A percentile compares a stretch with the other conserved stretches of the same genome.
Conservation (phyloP, 2,797 vertebrate genomes). For the Rhadinocentrus ornatus region DNA sequence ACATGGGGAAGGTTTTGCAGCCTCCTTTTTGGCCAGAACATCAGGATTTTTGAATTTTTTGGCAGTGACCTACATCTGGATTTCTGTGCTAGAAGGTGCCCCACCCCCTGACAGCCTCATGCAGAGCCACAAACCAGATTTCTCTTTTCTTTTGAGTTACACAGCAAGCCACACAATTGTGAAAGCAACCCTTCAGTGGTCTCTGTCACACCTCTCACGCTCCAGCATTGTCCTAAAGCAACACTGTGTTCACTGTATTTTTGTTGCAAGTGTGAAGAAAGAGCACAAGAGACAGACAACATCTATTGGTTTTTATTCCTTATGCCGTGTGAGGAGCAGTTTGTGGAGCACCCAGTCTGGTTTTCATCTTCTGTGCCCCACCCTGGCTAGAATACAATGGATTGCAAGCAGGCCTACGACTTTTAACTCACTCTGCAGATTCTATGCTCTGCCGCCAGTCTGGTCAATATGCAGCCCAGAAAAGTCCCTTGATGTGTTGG, state of each 20-base stretch:
- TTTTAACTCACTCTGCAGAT: constrained; percentile 81
- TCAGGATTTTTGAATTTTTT: constrained; percentile 83
- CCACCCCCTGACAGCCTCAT: constrained; percentile 69
- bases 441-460: constrained; percentile 76
- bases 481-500: constrained; percentile 78
- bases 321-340: constrained; percentile 55
- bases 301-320: constrained; percentile 50
- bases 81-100: constrained; percentile 75
- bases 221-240: constrained; percentile 57
- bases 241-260: constrained; percentile 52
- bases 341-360: constrained; percentile 72
- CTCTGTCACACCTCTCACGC: constrained; percentile 61
- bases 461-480: constrained; percentile 72
- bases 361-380: constrained; percentile 78
- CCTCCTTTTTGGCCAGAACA: constrained; percentile 80
- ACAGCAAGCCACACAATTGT: constrained; percentile 28
- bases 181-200: constrained; percentile 50
- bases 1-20: constrained; percentile 77
- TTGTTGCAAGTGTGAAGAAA: constrained; percentile 44
- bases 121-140: constrained; percentile 61
- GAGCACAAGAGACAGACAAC: constrained; percentile 34
- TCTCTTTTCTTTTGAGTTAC: constrained; percentile 37
- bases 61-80: constrained; percentile 87
- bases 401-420: constrained; percentile 79
- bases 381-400: constrained; percentile 79